phyloP scores from a whole-genome alignment of 30 jellyfish, hydroid and myxozoan genomes.

The Turritopsis rubra region DNA sequence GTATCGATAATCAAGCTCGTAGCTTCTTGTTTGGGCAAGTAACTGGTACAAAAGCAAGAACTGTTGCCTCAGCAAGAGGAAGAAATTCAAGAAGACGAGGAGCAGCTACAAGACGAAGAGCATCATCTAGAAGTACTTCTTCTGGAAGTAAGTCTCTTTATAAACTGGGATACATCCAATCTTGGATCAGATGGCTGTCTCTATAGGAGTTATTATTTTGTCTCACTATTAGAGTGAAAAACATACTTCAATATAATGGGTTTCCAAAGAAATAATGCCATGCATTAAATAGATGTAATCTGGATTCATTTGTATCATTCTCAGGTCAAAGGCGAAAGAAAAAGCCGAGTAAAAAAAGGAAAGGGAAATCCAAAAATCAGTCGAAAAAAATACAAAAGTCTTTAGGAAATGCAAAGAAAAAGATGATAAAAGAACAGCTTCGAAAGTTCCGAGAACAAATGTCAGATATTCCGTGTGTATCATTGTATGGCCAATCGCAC shows the following conservation, averaged over 20 bases:
- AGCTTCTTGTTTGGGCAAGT: constrained; percentile 19
- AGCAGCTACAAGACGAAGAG: constrained; percentile 9
- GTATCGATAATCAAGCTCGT: constrained; percentile 12
- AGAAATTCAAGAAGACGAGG: constrained; percentile 14
- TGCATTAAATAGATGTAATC: background rate
- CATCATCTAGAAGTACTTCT: background rate
- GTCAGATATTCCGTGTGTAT: background rate
- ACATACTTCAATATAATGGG: background rate
- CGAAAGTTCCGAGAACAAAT: constrained; percentile 1
- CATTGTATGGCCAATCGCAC: constrained; percentile 11
- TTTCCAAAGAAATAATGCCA: background rate
- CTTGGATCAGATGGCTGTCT: background rate
- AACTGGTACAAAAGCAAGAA: constrained; percentile 6
- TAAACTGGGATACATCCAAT: background rate
- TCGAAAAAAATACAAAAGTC: background rate
- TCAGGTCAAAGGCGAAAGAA: background rate
- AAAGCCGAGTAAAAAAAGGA: background rate
- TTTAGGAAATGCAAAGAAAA: background rate
- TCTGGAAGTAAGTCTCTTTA: background rate
- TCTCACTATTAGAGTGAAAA: too few species aligned
- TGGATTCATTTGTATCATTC: background rate
- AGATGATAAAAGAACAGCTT: background rate
- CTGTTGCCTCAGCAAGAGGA: constrained; percentile 21
- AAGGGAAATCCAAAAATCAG: background rate
- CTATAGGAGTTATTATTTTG: too few species aligned